These are phyloP conservation scores for Podargus strigoides DNA, from an alignment of 2,797 vertebrate genomes.

Conservation along the genomic window DNA sequence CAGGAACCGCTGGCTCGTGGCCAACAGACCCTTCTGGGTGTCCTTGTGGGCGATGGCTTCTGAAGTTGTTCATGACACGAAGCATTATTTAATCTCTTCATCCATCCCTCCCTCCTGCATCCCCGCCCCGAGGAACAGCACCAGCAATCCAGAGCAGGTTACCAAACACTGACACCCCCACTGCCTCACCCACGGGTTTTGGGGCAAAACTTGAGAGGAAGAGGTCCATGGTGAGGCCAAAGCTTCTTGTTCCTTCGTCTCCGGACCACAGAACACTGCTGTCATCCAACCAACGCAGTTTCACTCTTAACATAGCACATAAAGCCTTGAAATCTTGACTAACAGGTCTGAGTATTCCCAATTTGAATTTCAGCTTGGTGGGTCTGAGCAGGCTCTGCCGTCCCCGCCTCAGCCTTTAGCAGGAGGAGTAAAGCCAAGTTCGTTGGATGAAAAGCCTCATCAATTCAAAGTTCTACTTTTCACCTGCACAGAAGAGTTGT, in stretches of 20 bases:
- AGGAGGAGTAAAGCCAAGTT: constrained; percentile 10
- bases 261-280: constrained; percentile 8
- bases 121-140: background rate
- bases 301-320: background rate
- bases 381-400: background rate
- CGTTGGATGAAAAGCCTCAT: background rate
- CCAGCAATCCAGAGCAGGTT: background rate
- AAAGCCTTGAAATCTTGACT: background rate
- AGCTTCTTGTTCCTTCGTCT: background rate
- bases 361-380: background rate
- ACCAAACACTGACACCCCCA: background rate
- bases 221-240: background rate
- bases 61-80: background rate
- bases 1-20: background rate
- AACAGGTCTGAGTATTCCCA: background rate
- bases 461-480: background rate
- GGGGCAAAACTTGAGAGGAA: background rate
- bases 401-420: background rate
- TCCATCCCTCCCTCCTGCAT: background rate
- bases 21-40: background rate
- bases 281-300: background rate
- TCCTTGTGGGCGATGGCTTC: background rate
- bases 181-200: background rate
- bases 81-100: background rate
- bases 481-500: constrained; percentile 38